Evolutionary conservation across 2,797 vertebrate genomes (phyloP).

Genomic region (Eulemur mongoz): DNA sequence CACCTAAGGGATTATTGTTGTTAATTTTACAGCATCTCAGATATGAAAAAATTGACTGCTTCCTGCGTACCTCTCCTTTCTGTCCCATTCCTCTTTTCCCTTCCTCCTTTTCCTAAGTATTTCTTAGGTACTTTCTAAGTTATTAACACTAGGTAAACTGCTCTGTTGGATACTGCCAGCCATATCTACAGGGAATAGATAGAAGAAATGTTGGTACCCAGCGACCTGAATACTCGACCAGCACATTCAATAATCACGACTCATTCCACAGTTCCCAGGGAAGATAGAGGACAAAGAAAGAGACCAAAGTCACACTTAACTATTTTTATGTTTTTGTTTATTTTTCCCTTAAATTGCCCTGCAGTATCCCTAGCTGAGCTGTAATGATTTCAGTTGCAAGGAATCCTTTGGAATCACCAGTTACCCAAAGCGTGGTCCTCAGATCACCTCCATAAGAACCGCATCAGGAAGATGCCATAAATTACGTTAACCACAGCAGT

Average conservation of each 20-base stretch:
- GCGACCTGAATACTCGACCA: neutral
- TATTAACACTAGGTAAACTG: neutral
- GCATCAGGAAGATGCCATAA: neutral
- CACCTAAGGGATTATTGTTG: neutral
- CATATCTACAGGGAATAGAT: neutral
- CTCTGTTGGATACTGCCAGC: neutral
- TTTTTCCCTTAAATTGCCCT: neutral
- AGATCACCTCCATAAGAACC: neutral
- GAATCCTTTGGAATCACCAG: neutral
- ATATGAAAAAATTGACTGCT: neutral
- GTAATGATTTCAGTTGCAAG: neutral
- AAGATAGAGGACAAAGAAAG: neutral
- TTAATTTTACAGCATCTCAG: neutral
- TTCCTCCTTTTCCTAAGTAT: neutral
- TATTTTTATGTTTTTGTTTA: neutral
- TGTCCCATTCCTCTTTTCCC: neutral
- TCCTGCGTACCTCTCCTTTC: neutral
- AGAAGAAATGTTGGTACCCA: neutral
- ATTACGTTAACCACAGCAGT: neutral
- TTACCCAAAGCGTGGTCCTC: neutral
- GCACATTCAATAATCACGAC: neutral
- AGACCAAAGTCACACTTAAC: neutral
- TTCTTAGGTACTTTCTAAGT: neutral
- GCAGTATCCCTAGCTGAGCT: neutral
- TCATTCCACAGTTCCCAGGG: neutral